Percentiles rank a stretch among this genome's conserved stretches.
Conservation (phyloP, 2,797 vertebrate genomes). For the Onychomys arenicola region DNA sequence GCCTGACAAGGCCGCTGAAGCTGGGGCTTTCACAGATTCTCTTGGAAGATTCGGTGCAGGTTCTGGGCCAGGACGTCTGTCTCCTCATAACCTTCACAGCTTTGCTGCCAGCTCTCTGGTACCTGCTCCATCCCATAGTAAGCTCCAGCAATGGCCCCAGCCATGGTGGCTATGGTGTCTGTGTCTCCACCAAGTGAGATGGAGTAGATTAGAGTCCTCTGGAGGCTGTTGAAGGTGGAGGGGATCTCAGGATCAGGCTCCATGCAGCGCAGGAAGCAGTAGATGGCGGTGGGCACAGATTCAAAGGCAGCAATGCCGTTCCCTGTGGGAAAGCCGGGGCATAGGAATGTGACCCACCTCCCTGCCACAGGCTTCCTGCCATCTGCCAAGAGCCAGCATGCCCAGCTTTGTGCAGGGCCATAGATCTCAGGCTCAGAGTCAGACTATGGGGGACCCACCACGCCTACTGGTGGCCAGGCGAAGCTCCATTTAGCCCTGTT, state of each 20-base stretch:
- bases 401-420: background rate
- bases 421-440: background rate
- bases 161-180: conserved; percentile 99
- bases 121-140: conserved; percentile 95
- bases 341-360: background rate
- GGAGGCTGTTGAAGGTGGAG: conserved; percentile 91
- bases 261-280: conserved; percentile 97
- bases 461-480: background rate
- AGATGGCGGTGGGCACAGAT: conserved; percentile 98
- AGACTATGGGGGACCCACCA: background rate
- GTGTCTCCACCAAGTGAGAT: conserved; percentile 98
- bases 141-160: conserved; percentile 97
- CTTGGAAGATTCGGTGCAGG: conserved; percentile 92
- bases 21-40: conserved; percentile 78
- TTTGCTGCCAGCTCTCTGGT: conserved; percentile 93
- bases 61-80: conserved; percentile 91
- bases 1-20: background rate
- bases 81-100: conserved; percentile 95
- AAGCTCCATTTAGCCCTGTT: background rate
- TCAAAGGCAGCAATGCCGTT: conserved; percentile 97
- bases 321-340: conserved; percentile 87
- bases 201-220: conserved; percentile 96
- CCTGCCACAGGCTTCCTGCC: background rate
- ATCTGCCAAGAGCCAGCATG: background rate
- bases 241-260: conserved; percentile 94